A percentile compares a stretch with the other conserved stretches of the same genome.
These are phyloP conservation scores for Semotilus atromaculatus DNA, from an alignment of 2,797 vertebrate genomes.

Conservation along the genomic window DNA sequence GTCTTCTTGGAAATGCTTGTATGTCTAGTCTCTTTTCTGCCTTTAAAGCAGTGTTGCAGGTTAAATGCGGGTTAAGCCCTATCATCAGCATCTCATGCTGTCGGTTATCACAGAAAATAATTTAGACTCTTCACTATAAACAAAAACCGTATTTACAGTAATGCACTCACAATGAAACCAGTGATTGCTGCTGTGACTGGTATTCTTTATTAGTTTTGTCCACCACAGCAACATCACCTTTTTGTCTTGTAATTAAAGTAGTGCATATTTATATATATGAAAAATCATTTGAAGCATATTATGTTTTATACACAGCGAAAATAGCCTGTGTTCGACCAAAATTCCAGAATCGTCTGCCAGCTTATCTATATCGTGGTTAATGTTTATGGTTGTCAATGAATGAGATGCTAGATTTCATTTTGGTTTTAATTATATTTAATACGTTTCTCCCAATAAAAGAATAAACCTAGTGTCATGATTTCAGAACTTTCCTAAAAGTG, in stretches of 20 bases:
- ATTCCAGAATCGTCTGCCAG: neutral
- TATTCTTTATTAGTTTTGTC: too few species aligned
- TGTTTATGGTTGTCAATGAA: neutral
- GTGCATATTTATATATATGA: neutral
- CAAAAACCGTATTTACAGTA: neutral
- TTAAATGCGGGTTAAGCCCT: constrained; percentile 21
- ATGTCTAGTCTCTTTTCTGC: neutral
- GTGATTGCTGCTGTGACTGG: too few species aligned
- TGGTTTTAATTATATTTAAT: neutral
- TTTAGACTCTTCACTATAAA: too few species aligned
- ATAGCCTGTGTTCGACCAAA: neutral
- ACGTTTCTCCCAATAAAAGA: neutral
- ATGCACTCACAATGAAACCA: neutral
- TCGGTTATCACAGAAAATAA: neutral
- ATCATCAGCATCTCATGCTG: constrained; percentile 2
- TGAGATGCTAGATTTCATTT: neutral
- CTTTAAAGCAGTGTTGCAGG: constrained; percentile 9
- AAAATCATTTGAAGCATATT: neutral
- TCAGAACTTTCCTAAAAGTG: neutral
- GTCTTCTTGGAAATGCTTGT: constrained; percentile 31
- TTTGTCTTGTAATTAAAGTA: too few species aligned
- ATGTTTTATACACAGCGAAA: neutral
- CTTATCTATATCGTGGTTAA: too few species aligned
- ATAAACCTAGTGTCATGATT: neutral
- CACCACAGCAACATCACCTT: neutral